Base-by-base conservation (phyloP, 2,888 invertebrate genomes). In the Rosalia funebris region DNA sequence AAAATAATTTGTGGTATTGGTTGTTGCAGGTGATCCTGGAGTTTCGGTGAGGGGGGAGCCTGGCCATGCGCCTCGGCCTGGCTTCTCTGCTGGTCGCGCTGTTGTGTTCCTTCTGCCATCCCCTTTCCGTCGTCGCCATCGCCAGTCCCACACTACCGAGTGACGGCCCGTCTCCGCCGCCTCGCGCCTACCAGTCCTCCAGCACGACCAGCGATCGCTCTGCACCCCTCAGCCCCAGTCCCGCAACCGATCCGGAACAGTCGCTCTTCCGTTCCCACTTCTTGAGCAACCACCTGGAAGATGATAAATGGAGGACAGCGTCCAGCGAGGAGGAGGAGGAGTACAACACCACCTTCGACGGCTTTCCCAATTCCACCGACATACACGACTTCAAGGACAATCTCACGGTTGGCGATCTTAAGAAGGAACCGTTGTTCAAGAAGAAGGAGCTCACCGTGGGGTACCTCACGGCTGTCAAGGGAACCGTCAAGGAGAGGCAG, bases 401-500 rank as follows among this genome's bases (percentile, higher is more conserved):
- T 32, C 70, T 74, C 25, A 68, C 70, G n/a, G 71, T 71, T 53
- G 73, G 71, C 10, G 68, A 74, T 57, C 72, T 74, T 17, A 73
- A 73, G 84, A 86, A 84, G 84, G 86, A 85, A 82, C 83, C 83
- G 79, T 79, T 83, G 73, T 81, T 83, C 82, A 84, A 84, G 83
- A 84, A 82, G 80, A 85, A 80, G 70, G 76, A 84, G 63, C 86
- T 95, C 75, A 92, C 90, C 72, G 87, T 95, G 75, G 95, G 95
- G 65, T 95, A 94, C 83, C 85, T 95, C 77, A 91, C 94, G 50
- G 92, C 93, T 57, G 87, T 91, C 78, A 91, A 87, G 81, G 81
- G 81, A 14, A 88, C 86, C 55, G 85, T 89, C 69, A 89, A 88
- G 75, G 91, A 91, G 79, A 87, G 92, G 66, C 92, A 93, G 82